Base-by-base conservation (phyloP, 2,888 invertebrate genomes). In the Amitus sp. region DNA sequence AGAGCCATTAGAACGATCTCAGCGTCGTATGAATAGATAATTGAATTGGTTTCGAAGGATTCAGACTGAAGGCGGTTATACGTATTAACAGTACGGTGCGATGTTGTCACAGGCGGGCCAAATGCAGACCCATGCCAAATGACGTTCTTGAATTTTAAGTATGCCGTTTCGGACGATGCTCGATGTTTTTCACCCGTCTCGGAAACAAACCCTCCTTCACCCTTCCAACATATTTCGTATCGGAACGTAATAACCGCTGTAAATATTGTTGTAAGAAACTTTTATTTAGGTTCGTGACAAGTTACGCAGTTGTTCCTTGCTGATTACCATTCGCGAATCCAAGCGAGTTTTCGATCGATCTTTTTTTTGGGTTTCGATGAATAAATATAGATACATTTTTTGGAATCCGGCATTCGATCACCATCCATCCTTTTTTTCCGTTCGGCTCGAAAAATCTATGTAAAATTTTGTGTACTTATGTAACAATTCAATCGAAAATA, bases 21-120 rank as follows among this genome's bases (percentile, higher is more conserved):
- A 7, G 4, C 7, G 34, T 34, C 34, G 34, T 12, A 34, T 39
- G 39, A n/a, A 33, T 33, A 15, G 17, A 18, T 17, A 12, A 39
- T 39, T 39, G 2, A 39, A 5, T 13, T 17, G 62, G 55, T 53
- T 40, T 47, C 3, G 17, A 27, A 46, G 17, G 61, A 58, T 65
- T 57, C 37, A 33, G 58, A 47, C 39, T 55, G 46, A 47, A 23
- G 64, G 68, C 64, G 68, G 68, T 52, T n/a, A n/a, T n/a, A n/a
- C n/a, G n/a, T n/a, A n/a, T n/a, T n/a, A n/a, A 50, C 10, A 60
- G 19, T 57, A 10, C 52, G 58, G 50, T 23, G 30, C 43, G 55
- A 60, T 52, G 60, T 62, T 66, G 68, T 68, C 66, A 66, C 66
- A 66, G 61, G 64, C 66, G 53, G 58, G 43, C 54, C 33, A 40